Conservation (phyloP, 2,113 vertebrate genomes). For the Channa argus region DNA sequence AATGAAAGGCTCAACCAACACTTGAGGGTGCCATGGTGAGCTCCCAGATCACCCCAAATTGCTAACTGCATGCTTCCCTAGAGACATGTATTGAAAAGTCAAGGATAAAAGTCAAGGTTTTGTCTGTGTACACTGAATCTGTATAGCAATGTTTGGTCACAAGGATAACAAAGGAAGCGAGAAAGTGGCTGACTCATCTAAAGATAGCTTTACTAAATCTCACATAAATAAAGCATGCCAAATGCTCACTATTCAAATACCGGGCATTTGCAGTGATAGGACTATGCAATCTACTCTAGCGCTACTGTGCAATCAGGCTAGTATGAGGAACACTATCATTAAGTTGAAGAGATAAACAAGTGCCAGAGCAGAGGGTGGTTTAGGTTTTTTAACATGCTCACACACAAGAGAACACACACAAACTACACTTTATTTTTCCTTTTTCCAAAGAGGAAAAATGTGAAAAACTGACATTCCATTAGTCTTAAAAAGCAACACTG, state of each 20-base stretch:
- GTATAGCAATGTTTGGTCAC: conserved; percentile 44
- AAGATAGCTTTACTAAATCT: conserved; percentile 65
- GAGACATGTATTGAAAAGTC: conserved; percentile 29
- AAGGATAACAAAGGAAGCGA: conserved; percentile 54
- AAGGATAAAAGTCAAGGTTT: conserved; percentile 8
- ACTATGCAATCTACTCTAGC: conserved; percentile 58
- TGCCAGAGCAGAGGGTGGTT: conserved; percentile 62
- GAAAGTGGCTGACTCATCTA: conserved; percentile 78
- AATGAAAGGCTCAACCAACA: conserved; percentile 69
- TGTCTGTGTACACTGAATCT: conserved; percentile 1
- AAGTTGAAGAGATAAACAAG: conserved; percentile 75
- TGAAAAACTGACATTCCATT: not conserved
- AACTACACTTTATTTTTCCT: conserved; percentile 10
- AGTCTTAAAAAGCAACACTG: conserved; percentile 1
- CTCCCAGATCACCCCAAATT: conserved; percentile 53
- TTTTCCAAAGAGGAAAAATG: conserved; percentile 9
- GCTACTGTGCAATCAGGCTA: conserved; percentile 71
- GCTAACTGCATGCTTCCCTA: conserved; percentile 16
- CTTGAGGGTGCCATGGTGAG: conserved; percentile 64
- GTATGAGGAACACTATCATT: conserved; percentile 74
- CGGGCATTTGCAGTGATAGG: conserved; percentile 71
- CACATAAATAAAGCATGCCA: conserved; percentile 68
- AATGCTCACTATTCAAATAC: conserved; percentile 66
- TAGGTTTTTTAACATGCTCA: conserved; percentile 62
- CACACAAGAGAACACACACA: conserved; percentile 60